Base-by-base conservation (phyloP, 2,888 invertebrate genomes). In the Pyrrhosoma nymphula region DNA sequence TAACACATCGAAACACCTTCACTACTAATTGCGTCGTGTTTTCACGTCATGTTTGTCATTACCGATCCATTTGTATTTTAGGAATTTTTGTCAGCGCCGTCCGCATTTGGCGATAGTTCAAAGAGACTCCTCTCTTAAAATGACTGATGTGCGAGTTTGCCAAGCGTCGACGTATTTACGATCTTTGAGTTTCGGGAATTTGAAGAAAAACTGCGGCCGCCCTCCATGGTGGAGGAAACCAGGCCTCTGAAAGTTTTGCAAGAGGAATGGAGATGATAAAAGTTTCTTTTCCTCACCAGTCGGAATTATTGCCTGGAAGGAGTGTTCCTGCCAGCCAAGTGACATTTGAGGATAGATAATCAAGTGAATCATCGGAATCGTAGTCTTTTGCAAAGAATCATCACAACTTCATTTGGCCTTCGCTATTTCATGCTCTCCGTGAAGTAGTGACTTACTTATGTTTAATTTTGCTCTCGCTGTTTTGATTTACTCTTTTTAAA, bases 101-200 rank as follows among this genome's bases (percentile, higher is more conserved):
- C 82, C 82, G 18, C 0, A 8, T 16, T 35, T 82, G 82, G 82
- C 82, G 82, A n/a, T 16, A 30, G 82, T 35, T 82, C 82, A 82
- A 91, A 91, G 93, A n/a, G 55, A n/a, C 39, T 63, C 69, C 47
- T n/a, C 55, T 23, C 47, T 69, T 93, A 39, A 69, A 93, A 93
- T 93, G 93, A 93, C 69, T 39, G 93, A 93, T 93, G 60, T 26
- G 69, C 26, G 30, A 35, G 35, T 12, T n/a, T 60, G 35, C 39
- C 69, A 35, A 47, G 63, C 63, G 93, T 93, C 93, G 47, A 39
- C 69, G 69, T 47, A 69, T 89, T 89, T 89, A 89, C 89, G 89
- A 55, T 56, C 55, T 55, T 60, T 47, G 47, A 60, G 90, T 60
- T 60, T 60, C 60, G 60, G 47, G 60, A 91, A 60, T 30, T 91